phyloP scores from a whole-genome alignment of 2,888 invertebrate genomes.

The Cerceris ruficornis region DNA sequence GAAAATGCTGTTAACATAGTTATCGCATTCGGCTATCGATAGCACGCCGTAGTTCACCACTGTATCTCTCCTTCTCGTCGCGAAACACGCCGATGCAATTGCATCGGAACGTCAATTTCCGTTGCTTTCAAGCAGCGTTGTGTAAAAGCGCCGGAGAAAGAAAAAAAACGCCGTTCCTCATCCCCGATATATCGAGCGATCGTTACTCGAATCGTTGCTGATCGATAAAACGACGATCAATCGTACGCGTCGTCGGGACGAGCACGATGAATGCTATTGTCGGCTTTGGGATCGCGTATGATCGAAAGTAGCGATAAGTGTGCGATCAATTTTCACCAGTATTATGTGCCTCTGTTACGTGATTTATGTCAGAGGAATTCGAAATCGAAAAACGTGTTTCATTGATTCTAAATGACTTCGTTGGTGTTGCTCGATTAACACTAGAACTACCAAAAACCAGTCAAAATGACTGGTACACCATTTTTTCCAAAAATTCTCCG shows the following conservation, averaged over 20 bases:
- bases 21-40: constrained; percentile 55
- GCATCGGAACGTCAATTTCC: constrained; percentile 8
- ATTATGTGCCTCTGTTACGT: background rate
- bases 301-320: background rate
- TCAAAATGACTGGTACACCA: too few relatives aligned
- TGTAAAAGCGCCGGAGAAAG: too few relatives aligned
- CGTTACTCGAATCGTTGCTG: too few relatives aligned
- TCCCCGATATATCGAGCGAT: too few relatives aligned
- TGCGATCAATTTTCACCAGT: background rate
- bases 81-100: background rate
- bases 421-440: too few relatives aligned
- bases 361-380: background rate
- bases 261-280: too few relatives aligned
- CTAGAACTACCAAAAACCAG: too few relatives aligned
- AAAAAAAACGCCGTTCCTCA: too few relatives aligned
- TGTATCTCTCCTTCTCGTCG: background rate
- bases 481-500: too few relatives aligned
- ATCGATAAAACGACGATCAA: too few relatives aligned
- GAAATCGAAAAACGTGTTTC: background rate
- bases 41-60: constrained; percentile 7
- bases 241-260: too few relatives aligned
- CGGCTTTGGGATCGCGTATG: background rate
- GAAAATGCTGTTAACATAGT: constrained; percentile 53
- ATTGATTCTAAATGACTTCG: too few relatives aligned
- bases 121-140: background rate